phyloP scores from a whole-genome alignment of 2,113 vertebrate species.

The Myotis lucifugus region DNA sequence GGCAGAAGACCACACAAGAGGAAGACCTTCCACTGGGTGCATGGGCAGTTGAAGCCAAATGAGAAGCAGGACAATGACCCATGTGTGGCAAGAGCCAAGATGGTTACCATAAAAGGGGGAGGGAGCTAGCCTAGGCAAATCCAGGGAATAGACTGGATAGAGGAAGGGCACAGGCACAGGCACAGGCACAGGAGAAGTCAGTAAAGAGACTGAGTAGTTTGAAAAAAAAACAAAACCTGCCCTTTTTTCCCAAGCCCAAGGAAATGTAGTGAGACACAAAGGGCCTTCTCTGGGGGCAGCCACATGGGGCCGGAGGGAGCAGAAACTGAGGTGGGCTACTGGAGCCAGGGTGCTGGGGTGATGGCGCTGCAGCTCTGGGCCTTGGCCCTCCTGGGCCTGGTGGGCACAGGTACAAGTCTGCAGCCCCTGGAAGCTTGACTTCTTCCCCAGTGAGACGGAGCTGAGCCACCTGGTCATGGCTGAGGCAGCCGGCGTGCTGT shows the following conservation, averaged over 20 bases:
- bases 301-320: neutral
- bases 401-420: neutral
- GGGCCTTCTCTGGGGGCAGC: neutral
- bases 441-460: neutral
- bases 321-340: neutral
- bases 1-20: neutral
- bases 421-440: neutral
- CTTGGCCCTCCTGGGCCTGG: neutral
- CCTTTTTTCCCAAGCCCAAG: neutral
- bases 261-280: neutral
- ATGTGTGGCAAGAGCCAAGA: neutral
- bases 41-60: neutral
- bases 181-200: neutral
- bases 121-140: no score
- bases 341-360: neutral
- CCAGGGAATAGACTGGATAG: no score
- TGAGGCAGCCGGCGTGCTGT: neutral
- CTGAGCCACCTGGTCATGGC: neutral
- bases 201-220: neutral
- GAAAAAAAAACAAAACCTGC: neutral
- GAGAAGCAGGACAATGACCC: neutral
- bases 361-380: neutral
- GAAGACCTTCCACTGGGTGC: neutral
- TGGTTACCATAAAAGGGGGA: neutral
- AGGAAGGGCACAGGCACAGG: neutral